Evolutionary conservation across 1,140 invertebrate genomes (phyloP).

Genomic region (Drosophila kikkawai): DNA sequence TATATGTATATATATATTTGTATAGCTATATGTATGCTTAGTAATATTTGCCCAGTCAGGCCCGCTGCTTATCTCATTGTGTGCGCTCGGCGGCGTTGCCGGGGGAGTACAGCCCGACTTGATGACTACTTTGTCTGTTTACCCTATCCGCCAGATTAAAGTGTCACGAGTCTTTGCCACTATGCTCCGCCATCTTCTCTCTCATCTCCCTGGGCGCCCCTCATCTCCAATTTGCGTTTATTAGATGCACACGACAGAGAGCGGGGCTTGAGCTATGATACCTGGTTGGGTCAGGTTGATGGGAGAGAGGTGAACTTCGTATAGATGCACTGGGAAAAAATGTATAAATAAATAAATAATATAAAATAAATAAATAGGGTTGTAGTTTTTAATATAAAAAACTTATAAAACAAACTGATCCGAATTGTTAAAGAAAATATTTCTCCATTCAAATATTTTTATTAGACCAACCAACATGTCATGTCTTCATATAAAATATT

Average conservation of each 20-base stretch:
- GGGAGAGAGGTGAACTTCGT: too few species aligned
- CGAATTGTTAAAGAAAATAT: not conserved
- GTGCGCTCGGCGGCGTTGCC: not conserved
- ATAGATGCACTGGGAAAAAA: not conserved
- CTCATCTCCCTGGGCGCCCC: conserved; percentile 1
- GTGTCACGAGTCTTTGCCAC: conserved; percentile 63
- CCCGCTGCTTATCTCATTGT: conserved; percentile 44
- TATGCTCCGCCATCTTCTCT: not conserved
- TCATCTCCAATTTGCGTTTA: conserved; percentile 73
- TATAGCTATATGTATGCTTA: not conserved
- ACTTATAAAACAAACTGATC: too few species aligned
- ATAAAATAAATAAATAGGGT: too few species aligned
- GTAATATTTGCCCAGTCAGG: conserved; percentile 41
- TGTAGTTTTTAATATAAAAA: not conserved
- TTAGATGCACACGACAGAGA: conserved; percentile 66
- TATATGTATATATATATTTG: not conserved
- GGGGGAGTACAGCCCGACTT: conserved; percentile 46
- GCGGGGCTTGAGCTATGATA: conserved; percentile 33
- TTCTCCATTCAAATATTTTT: not conserved
- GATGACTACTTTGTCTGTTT: conserved; percentile 63
- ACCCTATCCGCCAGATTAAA: conserved; percentile 70
- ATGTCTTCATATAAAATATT: not conserved
- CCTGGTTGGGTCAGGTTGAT: conserved; percentile 27
- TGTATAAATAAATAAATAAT: too few species aligned
- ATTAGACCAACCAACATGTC: fast-evolving